These are phyloP conservation scores for Chelonus formosanus DNA, from an alignment of 2,888 invertebrate species.

Conservation along the genomic window DNA sequence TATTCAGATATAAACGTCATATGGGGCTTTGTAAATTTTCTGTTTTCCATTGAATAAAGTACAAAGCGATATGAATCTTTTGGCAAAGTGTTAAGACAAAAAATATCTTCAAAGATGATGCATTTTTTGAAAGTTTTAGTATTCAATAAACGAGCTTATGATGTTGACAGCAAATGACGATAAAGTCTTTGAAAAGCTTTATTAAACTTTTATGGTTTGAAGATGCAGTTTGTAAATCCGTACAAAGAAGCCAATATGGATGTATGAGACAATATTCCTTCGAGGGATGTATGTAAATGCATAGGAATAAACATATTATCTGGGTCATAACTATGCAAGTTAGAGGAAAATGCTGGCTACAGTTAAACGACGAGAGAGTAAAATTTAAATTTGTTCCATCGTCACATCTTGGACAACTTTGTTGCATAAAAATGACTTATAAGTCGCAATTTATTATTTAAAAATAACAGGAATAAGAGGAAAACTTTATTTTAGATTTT, in stretches of 20 bases:
- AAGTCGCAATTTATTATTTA: neutral
- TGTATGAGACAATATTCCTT: slow-evolving; percentile 42
- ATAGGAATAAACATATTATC: slow-evolving; percentile 36
- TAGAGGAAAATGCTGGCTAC: slow-evolving; percentile 25
- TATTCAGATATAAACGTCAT: no score
- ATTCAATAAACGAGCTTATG: neutral
- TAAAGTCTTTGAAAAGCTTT: slow-evolving; percentile 30
- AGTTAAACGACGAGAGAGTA: slow-evolving; percentile 26
- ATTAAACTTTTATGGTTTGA: slow-evolving; percentile 34
- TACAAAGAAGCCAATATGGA: slow-evolving; percentile 43
- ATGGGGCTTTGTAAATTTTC: no score
- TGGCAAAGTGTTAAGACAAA: no score
- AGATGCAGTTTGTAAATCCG: slow-evolving; percentile 3
- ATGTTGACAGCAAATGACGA: slow-evolving; percentile 8
- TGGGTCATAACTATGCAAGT: slow-evolving; percentile 1
- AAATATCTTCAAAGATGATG: neutral
- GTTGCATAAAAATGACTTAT: slow-evolving; percentile 9
- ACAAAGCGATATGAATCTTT: no score
- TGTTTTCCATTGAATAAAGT: no score
- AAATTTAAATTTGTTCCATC: slow-evolving; percentile 14
- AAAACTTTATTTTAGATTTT: neutral
- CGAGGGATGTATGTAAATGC: slow-evolving; percentile 38
- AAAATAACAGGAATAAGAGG: neutral
- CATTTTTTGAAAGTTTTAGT: neutral
- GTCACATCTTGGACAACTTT: slow-evolving; percentile 4